phyloP scores from a whole-genome alignment of 2,888 invertebrate species.

The Pseudolycoriella hygida region DNA sequence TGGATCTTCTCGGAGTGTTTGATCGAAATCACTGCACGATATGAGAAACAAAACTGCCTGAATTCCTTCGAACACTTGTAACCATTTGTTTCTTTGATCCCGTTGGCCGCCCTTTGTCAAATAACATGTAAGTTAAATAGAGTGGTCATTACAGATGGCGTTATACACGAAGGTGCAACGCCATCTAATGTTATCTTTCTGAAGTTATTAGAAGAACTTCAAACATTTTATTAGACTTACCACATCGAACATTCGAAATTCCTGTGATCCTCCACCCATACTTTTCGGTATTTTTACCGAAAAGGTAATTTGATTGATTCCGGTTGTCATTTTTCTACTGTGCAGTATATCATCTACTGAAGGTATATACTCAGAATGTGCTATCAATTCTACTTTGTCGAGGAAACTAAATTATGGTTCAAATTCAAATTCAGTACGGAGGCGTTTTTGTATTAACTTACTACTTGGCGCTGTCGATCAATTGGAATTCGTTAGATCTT shows the following conservation, averaged over 20 bases:
- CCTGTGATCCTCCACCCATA: constrained; percentile 49
- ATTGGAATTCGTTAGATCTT: constrained; percentile 57
- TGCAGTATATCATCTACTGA: constrained; percentile 59
- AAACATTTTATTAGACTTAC: too few relatives aligned
- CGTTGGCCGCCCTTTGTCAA: constrained; percentile 46
- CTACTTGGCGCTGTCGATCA: constrained; percentile 71
- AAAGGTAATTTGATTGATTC: constrained; percentile 59
- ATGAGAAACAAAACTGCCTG: constrained; percentile 66
- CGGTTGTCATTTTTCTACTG: constrained; percentile 54
- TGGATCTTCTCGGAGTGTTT: constrained; percentile 50
- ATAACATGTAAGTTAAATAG: too few relatives aligned
- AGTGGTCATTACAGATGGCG: too few relatives aligned
- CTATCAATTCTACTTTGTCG: constrained; percentile 47
- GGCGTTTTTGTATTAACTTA: constrained; percentile 31
- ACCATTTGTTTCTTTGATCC: constrained; percentile 70
- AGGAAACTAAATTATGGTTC: constrained; percentile 42
- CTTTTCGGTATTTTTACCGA: constrained; percentile 49
- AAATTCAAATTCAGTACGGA: not conserved
- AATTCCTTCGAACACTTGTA: constrained; percentile 69
- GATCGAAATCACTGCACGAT: constrained; percentile 66
- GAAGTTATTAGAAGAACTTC: too few relatives aligned
- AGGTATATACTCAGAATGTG: constrained; percentile 46
- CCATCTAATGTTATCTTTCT: too few relatives aligned
- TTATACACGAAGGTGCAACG: too few relatives aligned
- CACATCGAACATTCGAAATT: constrained; percentile 70